phyloP scores from a whole-genome alignment of 2,888 invertebrate genomes.

The Bhutanitis thaidina region DNA sequence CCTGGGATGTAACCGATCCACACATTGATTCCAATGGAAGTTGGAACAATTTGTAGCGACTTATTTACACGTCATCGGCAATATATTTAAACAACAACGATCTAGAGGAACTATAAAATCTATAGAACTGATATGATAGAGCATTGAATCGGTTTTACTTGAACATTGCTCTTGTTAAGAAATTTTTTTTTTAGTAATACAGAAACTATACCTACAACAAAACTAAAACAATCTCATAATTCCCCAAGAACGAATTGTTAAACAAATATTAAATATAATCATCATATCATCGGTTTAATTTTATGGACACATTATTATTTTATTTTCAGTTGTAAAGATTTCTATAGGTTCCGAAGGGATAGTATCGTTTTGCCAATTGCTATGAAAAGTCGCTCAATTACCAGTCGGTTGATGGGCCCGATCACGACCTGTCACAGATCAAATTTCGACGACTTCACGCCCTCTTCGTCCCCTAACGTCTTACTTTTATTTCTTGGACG shows the following conservation, averaged over 20 bases:
- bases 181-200: too few species aligned
- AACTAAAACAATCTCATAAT: too few species aligned
- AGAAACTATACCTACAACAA: too few species aligned
- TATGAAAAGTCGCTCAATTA: conserved; percentile 65
- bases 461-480: conserved; percentile 46
- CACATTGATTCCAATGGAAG: conserved; percentile 49
- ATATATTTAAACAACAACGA: too few species aligned
- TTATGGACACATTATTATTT: too few species aligned
- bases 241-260: too few species aligned
- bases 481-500: conserved; percentile 39
- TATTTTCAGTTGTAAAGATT: conserved; percentile 1
- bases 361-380: conserved; percentile 56
- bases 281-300: too few species aligned
- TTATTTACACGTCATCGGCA: neutral
- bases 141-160: too few species aligned
- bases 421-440: conserved; percentile 61
- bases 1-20: conserved; percentile 30
- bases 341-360: conserved; percentile 32
- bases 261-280: too few species aligned
- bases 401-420: conserved; percentile 63
- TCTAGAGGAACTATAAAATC: too few species aligned
- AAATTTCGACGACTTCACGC: conserved; percentile 68
- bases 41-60: conserved; percentile 23
- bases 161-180: too few species aligned
- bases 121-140: too few species aligned